Evolutionary conservation across 2,888 invertebrate genomes (phyloP), one percentile per base, ranked within the genome.

Genomic region (Caenorhabditis japonica): DNA sequence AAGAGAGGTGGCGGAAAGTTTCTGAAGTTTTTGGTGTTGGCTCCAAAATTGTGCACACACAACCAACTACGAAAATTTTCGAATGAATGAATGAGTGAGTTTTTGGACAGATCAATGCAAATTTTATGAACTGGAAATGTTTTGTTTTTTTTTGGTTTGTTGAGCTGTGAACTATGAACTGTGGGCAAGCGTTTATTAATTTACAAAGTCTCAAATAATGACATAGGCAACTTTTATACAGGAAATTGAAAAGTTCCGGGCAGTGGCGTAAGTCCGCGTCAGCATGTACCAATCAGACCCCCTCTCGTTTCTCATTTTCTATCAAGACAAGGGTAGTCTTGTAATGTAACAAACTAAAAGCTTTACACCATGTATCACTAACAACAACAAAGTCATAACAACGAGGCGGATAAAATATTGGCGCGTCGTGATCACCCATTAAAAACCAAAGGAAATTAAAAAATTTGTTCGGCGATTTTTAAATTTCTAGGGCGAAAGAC

Each of bases 101-200:
- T 39, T 23, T 5, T 38, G 41, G n/a, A n/a, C n/a, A n/a, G n/a
- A 30, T 51, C 52, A 25, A 52, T 52, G 61, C 61, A 61, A 52
- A 61, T 61, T 66, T 51, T 49, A 51, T 66, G 56, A 56, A 66
- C 51, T 66, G 66, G 66, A 66, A 66, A 39, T 33, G 30, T 30
- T 30, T 30, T 55, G 36, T 30, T 17, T 23, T 23, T 8, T 38
- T 46, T 15, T 58, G 34, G 23, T 38, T 19, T 47, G 13, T 17
- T 44, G 21, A 33, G 30, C n/a, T 44, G 10, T 5, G 30, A 30
- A 30, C 7, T 30, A 7, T 30, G 30, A 30, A 30, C 7, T 30
- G 30, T 30, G 7, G 30, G 30, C 5, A 5, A 30, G 30, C 30
- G 7, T 5, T 30, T n/a, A n/a, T n/a, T n/a, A n/a, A n/a, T n/a